Base-by-base conservation (phyloP, 2,113 vertebrate genomes). In the Puntigrus tetrazona region DNA sequence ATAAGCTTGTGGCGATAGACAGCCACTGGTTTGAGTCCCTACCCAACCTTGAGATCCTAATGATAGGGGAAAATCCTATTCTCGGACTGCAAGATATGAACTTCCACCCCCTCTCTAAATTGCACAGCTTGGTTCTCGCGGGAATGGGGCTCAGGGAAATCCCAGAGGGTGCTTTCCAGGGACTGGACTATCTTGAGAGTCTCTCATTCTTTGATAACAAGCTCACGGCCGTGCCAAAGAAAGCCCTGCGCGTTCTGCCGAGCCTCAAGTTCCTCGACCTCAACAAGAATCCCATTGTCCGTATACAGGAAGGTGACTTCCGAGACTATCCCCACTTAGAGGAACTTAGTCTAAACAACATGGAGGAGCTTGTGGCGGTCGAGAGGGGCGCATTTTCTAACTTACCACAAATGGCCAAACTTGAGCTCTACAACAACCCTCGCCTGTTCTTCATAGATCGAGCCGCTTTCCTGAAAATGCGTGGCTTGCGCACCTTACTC, bases 31-130 rank as follows among this genome's bases (percentile, higher is more conserved):
- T 96, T 31, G 91, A 94, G 78, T 91, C 92, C n/a, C 91, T 96
- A 63, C 95, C 94, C 0, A 94, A 93, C n/a, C 89, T 96, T 85
- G 94, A 96, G 91, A 95, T 96, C 80, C 91, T 96, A 36, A 96
- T 96, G 95, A 94, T 96, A 3, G 95, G 95, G 8, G 95, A 96
- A 83, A 96, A 96, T 86, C 94, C 95, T 13, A 94, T 96, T 74
- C 89, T 94, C 57, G 94, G 92, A 5, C 86, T 96, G 65, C 91
- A 93, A 74, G 94, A 94, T n/a, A 91, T 92, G 87, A 95, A 94
- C 87, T 96, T 96, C 88, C 91, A 90, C 73, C 95, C 95, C 3
- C 89, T 96, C 65, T 91, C 93, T 13, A 92, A 88, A 41, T 91
- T 96, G 76, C 95, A 95, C 85, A 96, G 95, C 86, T 89, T 96